phyloP scores from a whole-genome alignment of 2,113 vertebrate species.

The Guaruba guarouba region DNA sequence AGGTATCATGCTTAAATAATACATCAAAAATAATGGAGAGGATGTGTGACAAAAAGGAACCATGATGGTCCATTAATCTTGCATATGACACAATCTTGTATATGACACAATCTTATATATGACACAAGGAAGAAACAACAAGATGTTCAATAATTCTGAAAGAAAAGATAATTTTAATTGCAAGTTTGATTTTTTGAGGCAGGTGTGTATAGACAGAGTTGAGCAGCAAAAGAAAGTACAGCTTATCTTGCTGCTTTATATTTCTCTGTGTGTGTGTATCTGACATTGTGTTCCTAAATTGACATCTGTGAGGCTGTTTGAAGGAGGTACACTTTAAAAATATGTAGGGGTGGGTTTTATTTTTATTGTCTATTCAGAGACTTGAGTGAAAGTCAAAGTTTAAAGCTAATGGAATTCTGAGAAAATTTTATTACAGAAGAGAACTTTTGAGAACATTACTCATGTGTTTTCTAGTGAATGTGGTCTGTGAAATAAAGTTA shows the following conservation, averaged over 20 bases:
- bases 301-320: background rate
- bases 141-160: slow-evolving; percentile 48
- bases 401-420: background rate
- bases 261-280: background rate
- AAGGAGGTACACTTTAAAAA: background rate
- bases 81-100: background rate
- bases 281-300: background rate
- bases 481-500: background rate
- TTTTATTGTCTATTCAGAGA: background rate
- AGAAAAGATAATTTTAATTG: background rate
- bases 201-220: background rate
- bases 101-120: background rate
- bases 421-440: background rate
- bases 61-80: background rate
- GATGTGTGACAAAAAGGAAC: background rate
- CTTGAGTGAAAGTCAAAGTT: background rate
- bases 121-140: slow-evolving; percentile 10
- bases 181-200: slow-evolving; percentile 11
- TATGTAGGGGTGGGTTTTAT: background rate
- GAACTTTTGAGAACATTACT: background rate
- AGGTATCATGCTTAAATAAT: background rate
- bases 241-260: background rate
- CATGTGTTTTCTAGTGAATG: background rate
- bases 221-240: background rate
- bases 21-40: background rate